Evolutionary conservation across 2,888 invertebrate genomes (phyloP).

Genomic region (Pogonocherus hispidulus): DNA sequence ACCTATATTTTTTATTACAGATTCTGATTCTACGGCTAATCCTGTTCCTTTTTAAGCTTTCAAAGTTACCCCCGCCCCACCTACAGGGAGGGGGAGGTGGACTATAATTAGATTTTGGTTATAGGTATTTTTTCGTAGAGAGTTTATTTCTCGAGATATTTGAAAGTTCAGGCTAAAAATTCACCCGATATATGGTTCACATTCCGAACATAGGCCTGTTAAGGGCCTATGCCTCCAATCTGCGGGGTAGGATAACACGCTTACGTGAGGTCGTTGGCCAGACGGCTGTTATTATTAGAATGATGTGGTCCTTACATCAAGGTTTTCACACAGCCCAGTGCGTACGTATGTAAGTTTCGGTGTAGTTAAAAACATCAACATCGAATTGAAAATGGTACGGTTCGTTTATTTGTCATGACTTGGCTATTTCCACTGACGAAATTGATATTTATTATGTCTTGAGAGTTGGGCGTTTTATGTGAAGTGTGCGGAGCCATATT

Average conservation of each 20-base stretch:
- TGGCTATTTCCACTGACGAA: too few species aligned
- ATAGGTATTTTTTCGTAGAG: too few species aligned
- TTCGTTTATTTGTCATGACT: conserved; percentile 13
- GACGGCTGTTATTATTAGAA: conserved; percentile 50
- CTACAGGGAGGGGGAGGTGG: too few species aligned
- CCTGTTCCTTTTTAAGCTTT: too few species aligned
- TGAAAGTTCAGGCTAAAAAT: too few species aligned
- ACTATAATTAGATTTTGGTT: too few species aligned
- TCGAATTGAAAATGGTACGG: not conserved
- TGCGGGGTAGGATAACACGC: conserved; percentile 30
- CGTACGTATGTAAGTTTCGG: conserved; percentile 1
- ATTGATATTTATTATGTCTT: conserved; percentile 9
- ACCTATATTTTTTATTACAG: too few species aligned
- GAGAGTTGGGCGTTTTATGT: not conserved
- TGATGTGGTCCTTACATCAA: conserved; percentile 43
- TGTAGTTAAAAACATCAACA: conserved; percentile 19
- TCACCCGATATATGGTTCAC: too few species aligned
- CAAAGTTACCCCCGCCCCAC: too few species aligned
- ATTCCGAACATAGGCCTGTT: not conserved
- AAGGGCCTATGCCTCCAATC: not conserved
- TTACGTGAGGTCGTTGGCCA: conserved; percentile 49
- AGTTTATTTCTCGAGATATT: too few species aligned
- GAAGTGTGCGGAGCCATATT: too few species aligned
- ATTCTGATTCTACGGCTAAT: too few species aligned
- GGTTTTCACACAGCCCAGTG: not conserved